Evolutionary conservation across 2,113 vertebrate genomes (phyloP), one percentile per base, ranked within the genome.

Genomic region (Erythrolamprus reginae): DNA sequence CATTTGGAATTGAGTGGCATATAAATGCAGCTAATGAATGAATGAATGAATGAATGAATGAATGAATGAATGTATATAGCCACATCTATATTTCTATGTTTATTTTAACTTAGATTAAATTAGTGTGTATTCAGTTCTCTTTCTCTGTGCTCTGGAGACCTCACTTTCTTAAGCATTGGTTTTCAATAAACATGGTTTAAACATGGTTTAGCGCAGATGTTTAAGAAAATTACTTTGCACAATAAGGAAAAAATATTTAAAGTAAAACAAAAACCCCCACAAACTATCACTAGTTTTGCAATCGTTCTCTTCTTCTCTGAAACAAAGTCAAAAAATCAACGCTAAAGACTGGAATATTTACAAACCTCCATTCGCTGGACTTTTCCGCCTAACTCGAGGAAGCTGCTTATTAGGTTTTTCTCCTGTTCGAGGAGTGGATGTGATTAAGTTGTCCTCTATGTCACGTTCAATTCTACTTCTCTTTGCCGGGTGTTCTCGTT

Each of bases 391-490:
- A 82, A 98, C 98, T 91, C 98, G 97, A 85, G 98, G 96, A 90
- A 98, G 95, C 93, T 97, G 97, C 92, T 97, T 98, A 86, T 97
- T 96, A 58, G 98, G 97, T 92, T 97, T 96, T 88, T 98, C 97
- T 93, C 97, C 96, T 8, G 97, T 90, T n/a, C 97, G 96, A 51
- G 98, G 97, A 6, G 98, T 98, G 92, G 99, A 99, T 90, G 98
- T 98, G 94, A 99, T 99, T 96, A 99, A 93, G 96, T 98, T 98
- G 96, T 98, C 98, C 92, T 99, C 98, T 85, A 98, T 97, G 88
- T 98, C 98, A 90, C 97, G 98, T 89, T 98, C 98, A 93, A 99
- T 95, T 84, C 98, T 98, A 93, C 98, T 98, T 95, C 97, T 98
- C 95, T 99, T 99, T 15, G 97, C 97, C 94, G 98, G 98, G 95